Evolutionary conservation across 2,797 vertebrate species (phyloP).

Genomic region (Anguilla anguilla): DNA sequence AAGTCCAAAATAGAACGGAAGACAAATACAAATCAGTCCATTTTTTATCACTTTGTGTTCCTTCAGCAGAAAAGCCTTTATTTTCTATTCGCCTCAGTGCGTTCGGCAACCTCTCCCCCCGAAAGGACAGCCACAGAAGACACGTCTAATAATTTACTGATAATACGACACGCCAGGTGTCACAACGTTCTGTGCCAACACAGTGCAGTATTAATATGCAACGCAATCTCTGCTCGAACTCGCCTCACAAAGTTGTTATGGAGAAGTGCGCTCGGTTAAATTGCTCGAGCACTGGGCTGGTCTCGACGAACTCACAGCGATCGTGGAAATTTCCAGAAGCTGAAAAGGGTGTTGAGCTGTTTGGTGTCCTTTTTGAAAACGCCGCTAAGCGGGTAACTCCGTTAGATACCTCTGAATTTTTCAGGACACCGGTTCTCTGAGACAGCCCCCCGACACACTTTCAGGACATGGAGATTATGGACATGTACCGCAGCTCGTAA

Average conservation of each 20-base stretch:
- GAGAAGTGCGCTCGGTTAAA: not conserved
- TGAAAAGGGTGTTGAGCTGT: not conserved
- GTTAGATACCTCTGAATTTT: not conserved
- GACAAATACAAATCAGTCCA: not conserved
- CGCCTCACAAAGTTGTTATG: not conserved
- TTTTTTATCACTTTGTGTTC: not conserved
- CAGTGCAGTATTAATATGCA: not conserved
- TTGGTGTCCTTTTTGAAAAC: not conserved
- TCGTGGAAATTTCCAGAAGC: not conserved
- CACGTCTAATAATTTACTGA: constrained; percentile 14
- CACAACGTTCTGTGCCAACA: not conserved
- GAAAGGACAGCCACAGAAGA: constrained; percentile 31
- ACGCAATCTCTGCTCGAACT: not conserved
- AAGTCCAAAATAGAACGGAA: not conserved
- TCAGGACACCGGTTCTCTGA: not conserved
- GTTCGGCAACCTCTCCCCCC: not conserved
- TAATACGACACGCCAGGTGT: constrained; percentile 30
- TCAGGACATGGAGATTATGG: not conserved
- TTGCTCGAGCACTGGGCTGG: not conserved
- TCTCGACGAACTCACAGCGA: not conserved
- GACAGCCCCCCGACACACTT: not conserved
- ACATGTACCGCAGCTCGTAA: not conserved
- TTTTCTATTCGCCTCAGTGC: constrained; percentile 29
- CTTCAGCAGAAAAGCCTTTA: constrained; percentile 2
- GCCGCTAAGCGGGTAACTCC: not conserved